Evolutionary conservation across 2,888 invertebrate genomes (phyloP), one percentile per base, ranked within the genome.

Genomic region (Micoletzkya japonica): DNA sequence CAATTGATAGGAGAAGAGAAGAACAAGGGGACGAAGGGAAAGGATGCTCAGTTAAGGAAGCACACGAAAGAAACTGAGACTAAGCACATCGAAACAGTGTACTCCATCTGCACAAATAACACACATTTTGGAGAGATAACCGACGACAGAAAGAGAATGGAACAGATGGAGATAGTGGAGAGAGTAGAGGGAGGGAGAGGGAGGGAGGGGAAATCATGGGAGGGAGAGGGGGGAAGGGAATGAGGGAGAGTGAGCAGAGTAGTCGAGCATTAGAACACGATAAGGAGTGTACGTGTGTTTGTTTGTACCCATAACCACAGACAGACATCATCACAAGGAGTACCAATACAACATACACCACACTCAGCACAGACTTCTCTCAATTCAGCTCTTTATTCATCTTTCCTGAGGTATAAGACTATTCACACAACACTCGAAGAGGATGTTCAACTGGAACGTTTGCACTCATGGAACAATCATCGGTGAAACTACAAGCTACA

Each of bases 61-160:
- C 4, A 60, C 20, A 49, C 28, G 66, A 17, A 58, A 39, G 54
- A 20, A 49, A 17, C 24, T 6, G 58, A 67, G 34, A 36, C n/a
- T 64, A 66, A 66, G 54, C 39, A 64, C 49, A 52, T 36, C 34
- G 39, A 61, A 14, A 34, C 28, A 58, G 26, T n/a, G 52, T n/a
- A 24, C 6, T 52, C 4, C 52, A n/a, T 52, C 4, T 14, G 6
- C 6, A n/a, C 10, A n/a, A 7, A n/a, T 6, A n/a, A 17, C 52
- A 52, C 6, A 70, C 59, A 69, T 64, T 66, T 71, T 73, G 66
- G 57, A 50, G 26, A n/a, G 54, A 36, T 26, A 37, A 70, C 70
- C 68, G 66, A 70, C 63, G 70, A 71, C 28, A 44, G 52, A 24
- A 49, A n/a, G 50, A 52, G 34, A 37, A 32, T 1, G 32, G 24